These are phyloP conservation scores for Sycophila sp. DNA, from an alignment of 1,140 invertebrate species.

Conservation along the genomic window DNA sequence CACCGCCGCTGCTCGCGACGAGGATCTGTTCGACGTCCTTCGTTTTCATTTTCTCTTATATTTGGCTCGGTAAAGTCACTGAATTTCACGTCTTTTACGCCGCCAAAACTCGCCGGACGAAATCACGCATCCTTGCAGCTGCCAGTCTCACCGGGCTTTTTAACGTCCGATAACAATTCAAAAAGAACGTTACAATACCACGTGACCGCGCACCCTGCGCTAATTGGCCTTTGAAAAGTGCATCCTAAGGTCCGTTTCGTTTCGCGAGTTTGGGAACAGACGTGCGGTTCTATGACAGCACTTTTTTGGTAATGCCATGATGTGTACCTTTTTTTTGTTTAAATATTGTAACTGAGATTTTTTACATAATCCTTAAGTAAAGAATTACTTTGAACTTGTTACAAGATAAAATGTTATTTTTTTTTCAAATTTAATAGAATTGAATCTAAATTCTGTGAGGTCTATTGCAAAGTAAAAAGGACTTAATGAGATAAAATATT, in stretches of 20 bases:
- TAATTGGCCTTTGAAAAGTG: neutral
- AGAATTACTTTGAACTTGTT: no score
- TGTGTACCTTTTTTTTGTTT: no score
- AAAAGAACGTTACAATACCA: slow-evolving; percentile 27
- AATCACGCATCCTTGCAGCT: neutral
- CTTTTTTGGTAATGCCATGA: no score
- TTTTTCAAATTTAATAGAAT: no score
- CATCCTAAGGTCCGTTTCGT: neutral
- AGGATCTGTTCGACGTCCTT: slow-evolving; percentile 1
- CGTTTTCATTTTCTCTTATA: slow-evolving; percentile 29
- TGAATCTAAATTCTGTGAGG: no score
- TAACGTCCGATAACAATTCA: slow-evolving; percentile 16
- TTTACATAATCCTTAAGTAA: neutral
- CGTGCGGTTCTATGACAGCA: no score
- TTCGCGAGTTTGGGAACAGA: neutral
- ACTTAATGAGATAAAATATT: no score
- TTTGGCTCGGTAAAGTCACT: neutral
- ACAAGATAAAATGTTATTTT: no score
- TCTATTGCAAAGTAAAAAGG: no score
- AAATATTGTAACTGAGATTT: no score
- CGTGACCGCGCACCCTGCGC: neutral
- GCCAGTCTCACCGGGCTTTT: neutral
- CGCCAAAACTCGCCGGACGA: no score
- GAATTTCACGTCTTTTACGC: neutral
- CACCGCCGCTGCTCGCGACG: neutral